Evolutionary conservation across 1,140 invertebrate species (phyloP), one percentile per base, ranked within the genome.

Genomic region (Gryllus bimaculatus): DNA sequence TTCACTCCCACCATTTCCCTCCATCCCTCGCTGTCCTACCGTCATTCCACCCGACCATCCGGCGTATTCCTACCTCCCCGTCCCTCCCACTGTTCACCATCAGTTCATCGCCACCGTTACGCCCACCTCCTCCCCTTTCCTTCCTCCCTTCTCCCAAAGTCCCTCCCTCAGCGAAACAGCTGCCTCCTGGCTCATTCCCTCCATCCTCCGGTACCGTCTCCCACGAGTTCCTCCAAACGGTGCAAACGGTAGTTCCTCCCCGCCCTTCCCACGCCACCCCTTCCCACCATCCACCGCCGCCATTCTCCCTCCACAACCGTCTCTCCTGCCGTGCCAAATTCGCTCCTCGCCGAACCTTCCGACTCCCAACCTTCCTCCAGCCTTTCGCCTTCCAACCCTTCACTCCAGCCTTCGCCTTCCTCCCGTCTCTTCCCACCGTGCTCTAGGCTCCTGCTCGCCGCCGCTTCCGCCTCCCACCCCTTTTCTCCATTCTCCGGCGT

Each of bases 161-260:
- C n/a, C n/a, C n/a, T n/a, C n/a, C n/a, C n/a, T n/a, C n/a, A n/a
- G n/a, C n/a, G n/a, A n/a, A n/a, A n/a, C n/a, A n/a, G n/a, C n/a
- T n/a, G n/a, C n/a, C n/a, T n/a, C n/a, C n/a, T n/a, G n/a, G n/a
- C n/a, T n/a, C n/a, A n/a, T n/a, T n/a, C n/a, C n/a, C n/a, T n/a
- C n/a, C n/a, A n/a, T n/a, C n/a, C n/a, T n/a, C n/a, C n/a, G n/a
- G n/a, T n/a, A n/a, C n/a, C n/a, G n/a, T n/a, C n/a, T n/a, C n/a
- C n/a, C n/a, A n/a, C n/a, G n/a, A n/a, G n/a, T n/a, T n/a, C n/a
- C n/a, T n/a, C n/a, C n/a, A n/a, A n/a, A n/a, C n/a, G n/a, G n/a
- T n/a, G n/a, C n/a, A n/a, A n/a, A n/a, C n/a, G n/a, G n/a, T 73
- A 73, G 13, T 73, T 73, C 73, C 73, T 73, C 13, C 73, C 73